These are phyloP conservation scores for Neocrepidodera transversa DNA, from an alignment of 2,888 invertebrate species.

Conservation along the genomic window DNA sequence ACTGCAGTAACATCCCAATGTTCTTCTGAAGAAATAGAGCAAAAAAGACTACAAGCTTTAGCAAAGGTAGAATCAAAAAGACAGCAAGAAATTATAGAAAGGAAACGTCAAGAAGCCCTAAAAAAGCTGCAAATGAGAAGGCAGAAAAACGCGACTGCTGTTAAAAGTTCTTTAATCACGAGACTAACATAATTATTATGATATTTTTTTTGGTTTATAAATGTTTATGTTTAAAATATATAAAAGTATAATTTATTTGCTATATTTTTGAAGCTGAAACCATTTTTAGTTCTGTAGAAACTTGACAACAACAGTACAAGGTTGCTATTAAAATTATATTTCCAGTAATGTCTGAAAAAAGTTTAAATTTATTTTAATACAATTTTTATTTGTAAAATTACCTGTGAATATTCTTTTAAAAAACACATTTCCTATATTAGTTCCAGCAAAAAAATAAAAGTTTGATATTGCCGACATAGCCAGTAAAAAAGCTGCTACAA, in stretches of 20 bases:
- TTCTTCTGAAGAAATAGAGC: conserved; percentile 62
- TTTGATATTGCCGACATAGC: conserved; percentile 84
- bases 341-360: conserved; percentile 51
- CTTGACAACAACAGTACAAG: conserved; percentile 67
- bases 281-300: conserved; percentile 62
- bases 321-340: conserved; percentile 6
- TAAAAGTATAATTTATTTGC: neutral
- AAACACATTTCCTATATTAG: conserved; percentile 76
- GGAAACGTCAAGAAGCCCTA: conserved; percentile 55
- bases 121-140: conserved; percentile 52
- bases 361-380: neutral
- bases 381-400: conserved; percentile 49
- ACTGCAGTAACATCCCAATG: conserved; percentile 45
- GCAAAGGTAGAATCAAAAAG: conserved; percentile 60
- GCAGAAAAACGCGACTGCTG: conserved; percentile 44
- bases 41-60: conserved; percentile 60
- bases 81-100: conserved; percentile 55
- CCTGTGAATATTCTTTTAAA: conserved; percentile 67
- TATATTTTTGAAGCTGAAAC: conserved; percentile 38
- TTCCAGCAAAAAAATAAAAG: conserved; percentile 85
- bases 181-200: conserved; percentile 36
- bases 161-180: conserved; percentile 41
- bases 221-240: neutral
- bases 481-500: conserved; percentile 73
- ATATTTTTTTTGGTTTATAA: too few relatives aligned